Conservation (phyloP, 2,113 vertebrate genomes). For the Ophiodon elongatus region DNA sequence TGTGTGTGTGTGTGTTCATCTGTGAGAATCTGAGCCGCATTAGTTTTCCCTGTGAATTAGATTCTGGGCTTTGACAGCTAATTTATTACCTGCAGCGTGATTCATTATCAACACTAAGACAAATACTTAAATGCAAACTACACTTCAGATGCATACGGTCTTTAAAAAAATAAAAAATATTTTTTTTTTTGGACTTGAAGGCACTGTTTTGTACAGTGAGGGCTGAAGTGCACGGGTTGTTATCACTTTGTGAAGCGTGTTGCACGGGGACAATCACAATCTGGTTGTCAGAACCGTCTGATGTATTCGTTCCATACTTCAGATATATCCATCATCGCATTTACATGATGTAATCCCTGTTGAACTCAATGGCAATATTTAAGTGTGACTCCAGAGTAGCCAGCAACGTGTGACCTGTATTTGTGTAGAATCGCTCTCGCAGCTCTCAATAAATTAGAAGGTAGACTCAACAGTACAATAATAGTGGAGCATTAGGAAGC, state of each 20-base stretch:
- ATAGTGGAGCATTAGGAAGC: constrained; percentile 1
- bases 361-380: constrained; percentile 27
- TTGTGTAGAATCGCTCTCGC: constrained; percentile 40
- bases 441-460: constrained; percentile 31
- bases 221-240: constrained; percentile 24
- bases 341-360: constrained; percentile 25
- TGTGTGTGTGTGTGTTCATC: constrained; percentile 13
- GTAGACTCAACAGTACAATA: constrained; percentile 57
- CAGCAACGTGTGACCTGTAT: constrained; percentile 34
- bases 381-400: constrained; percentile 41
- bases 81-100: constrained; percentile 17
- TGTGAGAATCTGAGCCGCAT: constrained; percentile 50
- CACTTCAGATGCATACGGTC: constrained; percentile 14
- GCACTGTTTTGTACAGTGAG: not conserved
- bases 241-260: constrained; percentile 35
- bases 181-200: not conserved
- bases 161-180: too few relatives aligned
- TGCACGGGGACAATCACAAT: constrained; percentile 55
- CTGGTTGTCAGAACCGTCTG: constrained; percentile 46
- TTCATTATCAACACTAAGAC: constrained; percentile 20
- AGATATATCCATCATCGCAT: constrained; percentile 8
- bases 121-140: constrained; percentile 27
- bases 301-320: constrained; percentile 26
- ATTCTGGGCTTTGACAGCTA: constrained; percentile 30
- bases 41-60: constrained; percentile 43